phyloP scores from a whole-genome alignment of 2,113 vertebrate species.

The Puma concolor region DNA sequence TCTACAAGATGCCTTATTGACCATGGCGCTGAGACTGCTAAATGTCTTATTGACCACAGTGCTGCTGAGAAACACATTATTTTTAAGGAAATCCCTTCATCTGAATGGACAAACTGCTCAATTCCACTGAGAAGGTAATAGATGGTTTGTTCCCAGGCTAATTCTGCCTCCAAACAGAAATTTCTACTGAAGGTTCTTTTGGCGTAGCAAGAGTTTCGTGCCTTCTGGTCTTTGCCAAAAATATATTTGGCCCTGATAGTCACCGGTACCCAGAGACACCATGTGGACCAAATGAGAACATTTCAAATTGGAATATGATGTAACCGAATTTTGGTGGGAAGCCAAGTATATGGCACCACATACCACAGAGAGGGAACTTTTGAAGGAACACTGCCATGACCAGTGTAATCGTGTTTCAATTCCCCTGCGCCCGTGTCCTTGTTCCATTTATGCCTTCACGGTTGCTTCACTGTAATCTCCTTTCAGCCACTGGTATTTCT shows the following conservation, averaged over 20 bases:
- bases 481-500: neutral
- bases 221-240: neutral
- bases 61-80: neutral
- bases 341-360: neutral
- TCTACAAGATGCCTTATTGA: neutral
- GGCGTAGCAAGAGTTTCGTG: neutral
- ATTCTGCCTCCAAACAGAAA: neutral
- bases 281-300: neutral
- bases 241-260: neutral
- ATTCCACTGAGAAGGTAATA: neutral
- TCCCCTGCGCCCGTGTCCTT: neutral
- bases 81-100: slow-evolving; percentile 6
- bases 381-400: neutral
- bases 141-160: neutral
- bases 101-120: neutral
- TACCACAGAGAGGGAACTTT: neutral
- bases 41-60: neutral
- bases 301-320: neutral
- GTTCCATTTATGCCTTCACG: neutral
- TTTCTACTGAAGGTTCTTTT: neutral
- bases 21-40: neutral
- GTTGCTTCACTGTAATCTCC: neutral
- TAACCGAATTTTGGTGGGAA: neutral
- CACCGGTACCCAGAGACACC: neutral
- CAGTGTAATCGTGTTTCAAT: neutral